Base-by-base conservation (phyloP, 2,888 invertebrate genomes). In the Eubasilissa splendida region DNA sequence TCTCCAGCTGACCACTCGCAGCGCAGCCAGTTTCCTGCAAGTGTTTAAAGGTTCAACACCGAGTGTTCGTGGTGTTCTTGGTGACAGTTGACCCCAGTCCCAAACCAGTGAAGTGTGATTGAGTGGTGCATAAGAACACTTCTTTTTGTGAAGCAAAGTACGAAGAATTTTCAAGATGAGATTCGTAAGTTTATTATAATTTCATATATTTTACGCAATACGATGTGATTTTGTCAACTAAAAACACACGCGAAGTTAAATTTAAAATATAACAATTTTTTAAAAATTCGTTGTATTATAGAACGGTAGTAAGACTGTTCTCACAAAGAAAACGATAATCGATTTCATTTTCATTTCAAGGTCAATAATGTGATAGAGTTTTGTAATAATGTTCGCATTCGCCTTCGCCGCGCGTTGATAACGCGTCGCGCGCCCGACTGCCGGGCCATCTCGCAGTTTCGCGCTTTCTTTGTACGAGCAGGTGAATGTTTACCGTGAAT, bases 181-280 rank as follows among this genome's bases (percentile, higher is more conserved):
- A 82, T 80, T 82, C 77, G 82, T 82, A 82, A 82, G 82, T 82
- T 56, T 22, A 65, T 54, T 66, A 52, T 66, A 66, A 22, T 42
- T 42, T 42, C 42, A 7, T 42, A 42, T 42, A 1, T 42, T 42
- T 42, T 7, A 7, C 42, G 42, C 42, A 42, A 42, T 5, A 2
- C 22, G 1, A 42, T 5, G 42, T 5, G 4, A 7, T 42, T 42
- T 42, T 42, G 42, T 42, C 42, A 42, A 42, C 42, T 22, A 22
- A 22, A 42, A 42, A 42, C 7, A 7, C 42, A 42, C 42, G 42
- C 7, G 4, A 42, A 42, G 42, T 5, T 22, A 22, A 22, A 22
- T 22, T 22, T 22, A 22, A 22, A 22, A 22, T 22, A 22, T 1
- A 22, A 22, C 1, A 22, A 1, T 22, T 22, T 22, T 22, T 22